Evolutionary conservation across 1,140 invertebrate species (phyloP).

Genomic region (Potamilus streckersoni): DNA sequence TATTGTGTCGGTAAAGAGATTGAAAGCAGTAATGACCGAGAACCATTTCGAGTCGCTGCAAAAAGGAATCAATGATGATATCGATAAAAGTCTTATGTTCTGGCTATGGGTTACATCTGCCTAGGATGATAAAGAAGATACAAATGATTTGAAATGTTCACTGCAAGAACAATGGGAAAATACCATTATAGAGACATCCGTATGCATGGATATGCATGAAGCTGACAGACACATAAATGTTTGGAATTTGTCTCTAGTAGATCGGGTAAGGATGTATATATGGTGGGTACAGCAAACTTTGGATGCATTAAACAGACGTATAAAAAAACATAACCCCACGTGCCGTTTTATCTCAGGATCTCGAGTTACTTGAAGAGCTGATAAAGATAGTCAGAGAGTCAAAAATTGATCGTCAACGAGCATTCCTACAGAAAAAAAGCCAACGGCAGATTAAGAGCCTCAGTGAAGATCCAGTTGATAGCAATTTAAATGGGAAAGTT

Average conservation of each 20-base stretch:
- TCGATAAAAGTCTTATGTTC: background rate
- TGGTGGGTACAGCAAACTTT: conserved; percentile 1
- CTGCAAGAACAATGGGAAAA: conserved; percentile 7
- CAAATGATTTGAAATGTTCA: background rate
- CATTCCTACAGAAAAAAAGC: background rate
- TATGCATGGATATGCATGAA: conserved; percentile 23
- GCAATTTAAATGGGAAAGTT: background rate
- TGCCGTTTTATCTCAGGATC: background rate
- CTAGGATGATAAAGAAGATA: conserved; percentile 12
- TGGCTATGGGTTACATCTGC: background rate
- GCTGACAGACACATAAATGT: conserved; percentile 35
- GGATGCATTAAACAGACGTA: background rate
- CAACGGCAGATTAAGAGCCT: background rate
- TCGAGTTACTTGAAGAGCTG: background rate
- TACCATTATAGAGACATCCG: conserved; percentile 21
- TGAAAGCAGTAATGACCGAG: conserved; percentile 32
- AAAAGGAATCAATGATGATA: background rate
- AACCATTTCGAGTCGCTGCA: conserved; percentile 16
- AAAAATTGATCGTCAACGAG: conserved; percentile 4
- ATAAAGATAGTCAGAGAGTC: background rate
- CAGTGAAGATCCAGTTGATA: background rate
- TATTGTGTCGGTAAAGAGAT: conserved; percentile 32
- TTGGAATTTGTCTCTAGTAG: conserved; percentile 12
- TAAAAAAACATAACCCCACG: background rate
- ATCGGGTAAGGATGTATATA: conserved; percentile 4